phyloP scores from a whole-genome alignment of 2,797 vertebrate species.

The Tenualosa ilisha region DNA sequence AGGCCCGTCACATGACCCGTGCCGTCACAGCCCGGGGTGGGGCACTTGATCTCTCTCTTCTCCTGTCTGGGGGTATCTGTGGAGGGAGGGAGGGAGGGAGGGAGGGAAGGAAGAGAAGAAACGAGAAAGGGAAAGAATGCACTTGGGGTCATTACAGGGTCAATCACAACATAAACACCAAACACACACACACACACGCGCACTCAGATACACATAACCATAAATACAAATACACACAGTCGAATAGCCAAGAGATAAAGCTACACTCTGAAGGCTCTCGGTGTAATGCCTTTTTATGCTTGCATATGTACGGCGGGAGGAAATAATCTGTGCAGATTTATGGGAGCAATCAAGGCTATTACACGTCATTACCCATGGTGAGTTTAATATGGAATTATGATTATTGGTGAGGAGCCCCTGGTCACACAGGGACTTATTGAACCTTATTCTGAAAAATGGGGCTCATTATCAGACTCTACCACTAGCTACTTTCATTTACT shows the following conservation, averaged over 20 bases:
- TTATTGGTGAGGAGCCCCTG: conserved; percentile 37
- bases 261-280: neutral
- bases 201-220: conserved; percentile 3
- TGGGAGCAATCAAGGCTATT: conserved; percentile 52
- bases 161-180: neutral
- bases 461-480: conserved; percentile 50
- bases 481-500: conserved; percentile 43
- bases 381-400: conserved; percentile 49
- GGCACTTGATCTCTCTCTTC: conserved; percentile 97
- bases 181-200: conserved; percentile 23
- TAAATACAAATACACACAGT: conserved; percentile 12
- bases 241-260: neutral
- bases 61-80: conserved; percentile 89
- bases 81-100: neutral
- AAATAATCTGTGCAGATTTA: conserved; percentile 37
- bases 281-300: conserved; percentile 8
- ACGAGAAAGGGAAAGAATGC: neutral
- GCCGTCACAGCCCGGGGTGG: conserved; percentile 94
- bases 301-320: neutral
- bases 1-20: conserved; percentile 96
- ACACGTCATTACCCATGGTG: conserved; percentile 39
- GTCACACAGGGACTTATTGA: conserved; percentile 45
- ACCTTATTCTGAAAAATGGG: conserved; percentile 46
- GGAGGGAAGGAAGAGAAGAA: neutral
- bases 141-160: conserved; percentile 22